A percentile compares a stretch with the other conserved stretches of the same genome.
Evolutionary conservation across 2,113 vertebrate species (phyloP).

Genomic region (Accipiter virgatus): DNA sequence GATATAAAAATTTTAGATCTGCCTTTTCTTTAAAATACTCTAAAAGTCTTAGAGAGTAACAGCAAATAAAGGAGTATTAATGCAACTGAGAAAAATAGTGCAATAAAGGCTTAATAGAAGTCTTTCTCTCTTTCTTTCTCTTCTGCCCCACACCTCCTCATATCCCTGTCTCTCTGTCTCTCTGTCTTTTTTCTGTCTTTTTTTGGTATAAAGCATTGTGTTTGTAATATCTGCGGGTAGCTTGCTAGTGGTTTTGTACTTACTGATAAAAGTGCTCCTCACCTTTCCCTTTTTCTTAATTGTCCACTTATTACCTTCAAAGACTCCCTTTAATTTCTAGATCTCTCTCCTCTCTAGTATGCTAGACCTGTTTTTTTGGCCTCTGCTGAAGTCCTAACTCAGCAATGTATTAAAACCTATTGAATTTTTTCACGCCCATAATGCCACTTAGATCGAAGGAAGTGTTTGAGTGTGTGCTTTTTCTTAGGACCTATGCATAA

Average conservation of each 20-base stretch:
- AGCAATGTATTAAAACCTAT: neutral
- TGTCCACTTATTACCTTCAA: neutral
- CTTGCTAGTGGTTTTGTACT: neutral
- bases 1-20: neutral
- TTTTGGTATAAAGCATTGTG: neutral
- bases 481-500: neutral
- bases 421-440: neutral
- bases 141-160: fast-evolving
- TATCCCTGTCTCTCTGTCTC: too few species aligned
- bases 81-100: neutral
- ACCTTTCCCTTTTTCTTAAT: neutral
- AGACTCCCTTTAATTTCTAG: neutral
- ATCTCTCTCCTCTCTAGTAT: neutral
- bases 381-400: neutral
- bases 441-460: neutral
- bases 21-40: neutral
- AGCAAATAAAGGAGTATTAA: neutral
- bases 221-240: neutral
- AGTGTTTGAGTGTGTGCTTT: neutral
- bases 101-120: neutral
- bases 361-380: neutral
- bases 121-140: neutral
- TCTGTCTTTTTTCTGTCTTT: neutral
- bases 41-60: neutral
- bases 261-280: neutral